Conservation (phyloP, 2,797 vertebrate species). For the Thalassophryne amazonica region DNA sequence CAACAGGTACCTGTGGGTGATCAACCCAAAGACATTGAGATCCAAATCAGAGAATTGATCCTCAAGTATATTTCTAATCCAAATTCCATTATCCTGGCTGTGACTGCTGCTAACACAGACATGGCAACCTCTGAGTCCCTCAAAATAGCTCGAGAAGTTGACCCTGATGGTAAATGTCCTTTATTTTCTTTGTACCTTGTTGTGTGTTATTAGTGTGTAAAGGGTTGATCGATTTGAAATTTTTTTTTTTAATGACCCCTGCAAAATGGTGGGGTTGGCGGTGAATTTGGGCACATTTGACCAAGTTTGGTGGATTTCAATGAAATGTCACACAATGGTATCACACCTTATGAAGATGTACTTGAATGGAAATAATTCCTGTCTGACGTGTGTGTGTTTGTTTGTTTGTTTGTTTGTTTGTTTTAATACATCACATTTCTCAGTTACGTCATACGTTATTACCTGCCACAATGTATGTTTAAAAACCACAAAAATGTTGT, state of each 20-base stretch:
- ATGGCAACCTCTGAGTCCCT: conserved; percentile 98
- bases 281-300: no score
- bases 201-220: no score
- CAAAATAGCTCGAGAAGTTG: conserved; percentile 94
- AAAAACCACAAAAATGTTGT: background rate
- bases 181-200: background rate
- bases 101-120: conserved; percentile 97
- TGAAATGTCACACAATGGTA: no score
- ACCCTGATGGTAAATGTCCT: conserved; percentile 86
- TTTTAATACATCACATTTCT: background rate
- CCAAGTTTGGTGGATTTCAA: no score
- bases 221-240: no score
- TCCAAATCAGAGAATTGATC: conserved; percentile 94
- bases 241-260: no score
- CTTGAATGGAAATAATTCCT: no score
- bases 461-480: background rate
- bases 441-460: background rate
- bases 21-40: conserved; percentile 97
- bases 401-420: no score
- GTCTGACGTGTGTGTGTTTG: background rate
- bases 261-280: no score
- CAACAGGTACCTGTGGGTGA: conserved; percentile 93
- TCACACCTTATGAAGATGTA: no score
- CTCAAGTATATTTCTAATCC: conserved; percentile 95
- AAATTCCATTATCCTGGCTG: conserved; percentile 96